Evolutionary conservation across 30 jellyfish, hydroid and myxozoan genomes (phyloP), one percentile per base, ranked within the genome.

Genomic region (Cassiopea xamachana): DNA sequence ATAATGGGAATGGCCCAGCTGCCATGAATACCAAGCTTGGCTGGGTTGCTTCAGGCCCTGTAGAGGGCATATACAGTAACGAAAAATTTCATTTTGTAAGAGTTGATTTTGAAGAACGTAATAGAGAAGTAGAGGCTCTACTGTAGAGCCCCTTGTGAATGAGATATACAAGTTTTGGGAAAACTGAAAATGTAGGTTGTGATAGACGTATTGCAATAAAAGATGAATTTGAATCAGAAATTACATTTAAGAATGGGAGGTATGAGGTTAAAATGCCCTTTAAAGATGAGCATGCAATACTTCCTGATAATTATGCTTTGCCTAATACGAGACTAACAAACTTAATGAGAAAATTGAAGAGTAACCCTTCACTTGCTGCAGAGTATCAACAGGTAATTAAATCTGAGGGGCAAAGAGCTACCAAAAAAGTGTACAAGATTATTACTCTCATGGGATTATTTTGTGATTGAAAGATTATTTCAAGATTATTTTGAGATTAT

Each of bases 261-360:
- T 85, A 73, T 51, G 79, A 70, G 45, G 89, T 85, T 19, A 73
- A 55, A 19, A 16, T 85, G 71, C 93, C 91, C 27, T 83, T 83
- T 59, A 83, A 61, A 44, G 91, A 83, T 3, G 51, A 74, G 14
- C 91, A 69, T 16, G 10, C 73, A 4, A 16, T 18, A 2, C 15
- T 85, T 9, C 87, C 87, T 4, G 87, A 72, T 48, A 71, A 85
- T 73, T 85, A 85, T 72, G 70, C 92, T 44, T 70, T 82, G 73
- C 45, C 82, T 6, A 71, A 14, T 39, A 82, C 46, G 61, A 46
- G 82, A 16, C 88, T 80, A 58, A 39, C 47, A 17, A 43, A 48
- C 60, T 60, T 3, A 72, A 16, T 79, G 12, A 17, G 75, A 2
- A 51, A 18, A 27, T 48, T 79, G 59, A 79, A 58, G 5, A 2